Conservation (phyloP, 1,140 invertebrate species). For the Helicoverpa zea region DNA sequence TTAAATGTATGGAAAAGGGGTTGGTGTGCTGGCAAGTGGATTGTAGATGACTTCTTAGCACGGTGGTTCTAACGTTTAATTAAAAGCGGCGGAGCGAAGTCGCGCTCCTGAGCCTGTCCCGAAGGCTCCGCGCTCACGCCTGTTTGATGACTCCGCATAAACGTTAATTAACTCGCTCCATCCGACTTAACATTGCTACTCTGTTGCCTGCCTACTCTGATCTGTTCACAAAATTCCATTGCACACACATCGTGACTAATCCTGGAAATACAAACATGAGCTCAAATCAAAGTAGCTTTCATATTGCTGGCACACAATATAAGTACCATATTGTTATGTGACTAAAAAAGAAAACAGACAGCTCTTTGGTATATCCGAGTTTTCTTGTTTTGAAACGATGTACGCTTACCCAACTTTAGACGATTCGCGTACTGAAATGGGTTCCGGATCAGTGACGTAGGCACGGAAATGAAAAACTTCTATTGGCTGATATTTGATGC, state of each 20-base stretch:
- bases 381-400: slow-evolving; percentile 50
- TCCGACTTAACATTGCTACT: slow-evolving; percentile 59
- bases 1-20: slow-evolving; percentile 43
- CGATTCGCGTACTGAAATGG: slow-evolving; percentile 70
- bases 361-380: slow-evolving; percentile 59
- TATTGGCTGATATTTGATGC: slow-evolving; percentile 67
- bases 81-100: slow-evolving; percentile 69
- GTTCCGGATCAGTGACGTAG: slow-evolving; percentile 70
- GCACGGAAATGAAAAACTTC: slow-evolving; percentile 77
- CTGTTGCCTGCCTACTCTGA: slow-evolving; percentile 36
- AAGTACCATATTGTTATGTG: background rate
- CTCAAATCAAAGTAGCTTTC: background rate
- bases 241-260: slow-evolving; percentile 25
- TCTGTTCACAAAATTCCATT: slow-evolving; percentile 41
- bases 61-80: slow-evolving; percentile 68
- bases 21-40: slow-evolving; percentile 54
- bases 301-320: background rate
- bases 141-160: slow-evolving; percentile 76
- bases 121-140: slow-evolving; percentile 58
- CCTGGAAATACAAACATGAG: background rate
- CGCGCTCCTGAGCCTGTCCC: slow-evolving; percentile 63
- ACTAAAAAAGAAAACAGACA: slow-evolving; percentile 45
- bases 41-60: slow-evolving; percentile 58
- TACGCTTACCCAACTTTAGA: slow-evolving; percentile 61
- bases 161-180: slow-evolving; percentile 78